Evolutionary conservation across 2,797 vertebrate species (phyloP).

Genomic region (Spinus pinus): DNA sequence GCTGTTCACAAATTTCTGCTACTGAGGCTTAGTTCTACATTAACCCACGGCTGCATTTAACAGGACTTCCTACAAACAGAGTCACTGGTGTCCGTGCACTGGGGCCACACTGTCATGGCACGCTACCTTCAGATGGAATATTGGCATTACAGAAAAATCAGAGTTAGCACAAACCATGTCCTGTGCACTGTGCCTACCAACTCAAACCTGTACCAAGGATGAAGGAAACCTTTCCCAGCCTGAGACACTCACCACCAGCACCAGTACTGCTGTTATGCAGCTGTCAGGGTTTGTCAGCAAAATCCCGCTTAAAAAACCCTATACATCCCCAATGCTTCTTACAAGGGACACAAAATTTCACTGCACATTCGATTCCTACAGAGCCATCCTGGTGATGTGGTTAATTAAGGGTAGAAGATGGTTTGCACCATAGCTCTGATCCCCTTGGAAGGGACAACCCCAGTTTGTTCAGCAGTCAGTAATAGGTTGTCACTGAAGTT

Average conservation of each 20-base stretch:
- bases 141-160: background rate
- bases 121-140: background rate
- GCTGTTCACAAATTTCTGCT: conserved; percentile 40
- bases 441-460: background rate
- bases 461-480: conserved; percentile 64
- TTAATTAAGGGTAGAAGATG: background rate
- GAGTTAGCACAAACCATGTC: background rate
- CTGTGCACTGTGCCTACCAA: background rate
- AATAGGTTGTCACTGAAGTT: conserved; percentile 64
- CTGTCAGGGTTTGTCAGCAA: background rate
- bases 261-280: background rate
- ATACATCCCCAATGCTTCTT: background rate
- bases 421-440: background rate
- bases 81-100: accelerated
- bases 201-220: background rate
- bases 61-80: background rate
- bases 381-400: background rate
- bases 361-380: background rate
- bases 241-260: background rate
- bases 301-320: accelerated
- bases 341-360: background rate
- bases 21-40: conserved; percentile 37
- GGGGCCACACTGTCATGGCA: background rate
- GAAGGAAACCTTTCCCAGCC: background rate
- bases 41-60: conserved; percentile 11